Percentiles rank a stretch among this genome's conserved stretches.
Conservation (phyloP, 2,797 vertebrate species). For the Lindbergichthys nudifrons region DNA sequence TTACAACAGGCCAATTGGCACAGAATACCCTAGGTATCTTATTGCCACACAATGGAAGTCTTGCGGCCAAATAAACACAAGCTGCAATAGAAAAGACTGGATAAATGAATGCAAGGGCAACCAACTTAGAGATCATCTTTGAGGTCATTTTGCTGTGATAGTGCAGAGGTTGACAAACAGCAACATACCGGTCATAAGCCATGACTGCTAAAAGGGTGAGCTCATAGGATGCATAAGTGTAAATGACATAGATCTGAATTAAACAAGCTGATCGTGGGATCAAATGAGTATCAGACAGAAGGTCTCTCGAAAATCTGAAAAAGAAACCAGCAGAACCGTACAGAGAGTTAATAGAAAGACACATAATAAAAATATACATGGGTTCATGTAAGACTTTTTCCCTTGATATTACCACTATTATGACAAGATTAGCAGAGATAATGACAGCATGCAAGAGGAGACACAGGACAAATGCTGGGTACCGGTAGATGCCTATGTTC, state of each 20-base stretch:
- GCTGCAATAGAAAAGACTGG: constrained; percentile 41
- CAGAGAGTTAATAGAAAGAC: constrained; percentile 71
- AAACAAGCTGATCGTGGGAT: constrained; percentile 63
- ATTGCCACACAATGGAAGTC: constrained; percentile 66
- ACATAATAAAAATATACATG: constrained; percentile 72
- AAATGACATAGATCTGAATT: constrained; percentile 67
- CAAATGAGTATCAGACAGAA: constrained; percentile 61
- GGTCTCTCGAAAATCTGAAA: constrained; percentile 62
- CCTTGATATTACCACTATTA: constrained; percentile 50
- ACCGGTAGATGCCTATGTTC: constrained; percentile 54
- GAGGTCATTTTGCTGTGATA: constrained; percentile 64
- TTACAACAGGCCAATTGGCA: constrained; percentile 68
- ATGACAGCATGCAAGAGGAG: constrained; percentile 54
- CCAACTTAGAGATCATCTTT: constrained; percentile 27
- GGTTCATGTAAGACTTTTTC: constrained; percentile 67
- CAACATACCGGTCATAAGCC: constrained; percentile 70
- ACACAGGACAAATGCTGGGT: constrained; percentile 53
- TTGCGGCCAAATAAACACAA: constrained; percentile 50
- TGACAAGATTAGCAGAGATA: constrained; percentile 59
- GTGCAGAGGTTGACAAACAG: constrained; percentile 70
- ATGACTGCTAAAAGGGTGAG: constrained; percentile 65
- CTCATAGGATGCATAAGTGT: constrained; percentile 69
- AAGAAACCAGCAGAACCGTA: constrained; percentile 71
- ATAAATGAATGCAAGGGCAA: constrained; percentile 43
- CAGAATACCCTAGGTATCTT: constrained; percentile 65